A percentile compares a stretch with the other conserved stretches of the same genome.
phyloP scores from a whole-genome alignment of 2,113 vertebrate genomes.

The Austrofundulus limnaeus region DNA sequence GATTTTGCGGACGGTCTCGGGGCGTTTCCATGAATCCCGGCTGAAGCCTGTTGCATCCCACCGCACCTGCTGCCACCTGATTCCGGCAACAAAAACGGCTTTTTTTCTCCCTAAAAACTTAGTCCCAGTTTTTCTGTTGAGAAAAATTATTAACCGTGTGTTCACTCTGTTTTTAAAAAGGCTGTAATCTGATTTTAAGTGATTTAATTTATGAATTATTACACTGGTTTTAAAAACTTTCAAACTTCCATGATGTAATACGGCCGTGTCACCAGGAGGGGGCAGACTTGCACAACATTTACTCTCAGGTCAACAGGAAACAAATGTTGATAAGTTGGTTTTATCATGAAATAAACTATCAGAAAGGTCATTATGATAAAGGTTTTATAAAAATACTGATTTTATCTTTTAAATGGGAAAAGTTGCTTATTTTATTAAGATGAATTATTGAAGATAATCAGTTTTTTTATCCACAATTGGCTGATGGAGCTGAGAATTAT shows the following conservation, averaged over 20 bases:
- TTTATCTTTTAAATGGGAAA: too few relatives aligned
- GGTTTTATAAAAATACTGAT: neutral
- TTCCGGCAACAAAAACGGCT: neutral
- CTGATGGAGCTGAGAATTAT: too few relatives aligned
- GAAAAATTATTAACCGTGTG: neutral
- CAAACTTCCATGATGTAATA: neutral
- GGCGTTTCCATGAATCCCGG: conserved; percentile 15
- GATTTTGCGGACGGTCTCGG: neutral
- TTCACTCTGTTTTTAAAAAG: neutral
- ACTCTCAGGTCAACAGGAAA: neutral
- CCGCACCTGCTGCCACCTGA: conserved; percentile 55
- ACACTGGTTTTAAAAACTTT: neutral
- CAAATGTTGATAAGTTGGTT: too few relatives aligned
- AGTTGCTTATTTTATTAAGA: too few relatives aligned
- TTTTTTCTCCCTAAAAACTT: neutral
- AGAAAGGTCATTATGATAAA: too few relatives aligned
- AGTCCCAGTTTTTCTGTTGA: neutral
- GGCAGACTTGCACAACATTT: neutral
- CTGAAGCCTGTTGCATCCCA: conserved; percentile 57
- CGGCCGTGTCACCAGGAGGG: neutral
- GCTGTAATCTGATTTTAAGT: too few relatives aligned
- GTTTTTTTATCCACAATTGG: too few relatives aligned
- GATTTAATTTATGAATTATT: neutral
- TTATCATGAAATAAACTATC: neutral
- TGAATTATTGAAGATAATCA: too few relatives aligned